These are phyloP conservation scores for Panulirus ornatus DNA, from an alignment of 1,140 invertebrate species.

Conservation along the genomic window DNA sequence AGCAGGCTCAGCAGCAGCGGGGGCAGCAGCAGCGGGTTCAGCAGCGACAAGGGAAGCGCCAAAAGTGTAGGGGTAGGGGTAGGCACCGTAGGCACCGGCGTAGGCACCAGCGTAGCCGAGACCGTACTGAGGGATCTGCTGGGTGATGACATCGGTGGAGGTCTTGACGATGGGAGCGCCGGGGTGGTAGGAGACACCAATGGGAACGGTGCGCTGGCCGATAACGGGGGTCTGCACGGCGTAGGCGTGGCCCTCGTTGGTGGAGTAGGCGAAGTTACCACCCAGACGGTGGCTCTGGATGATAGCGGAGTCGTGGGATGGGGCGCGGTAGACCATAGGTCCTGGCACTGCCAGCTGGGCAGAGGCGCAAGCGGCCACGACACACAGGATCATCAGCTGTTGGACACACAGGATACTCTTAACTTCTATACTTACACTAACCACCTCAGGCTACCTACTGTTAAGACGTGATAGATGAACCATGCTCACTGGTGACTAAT, in stretches of 20 bases:
- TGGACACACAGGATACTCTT: too few relatives aligned
- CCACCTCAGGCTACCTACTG: too few relatives aligned
- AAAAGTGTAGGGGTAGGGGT: background rate
- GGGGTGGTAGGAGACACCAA: constrained; percentile 76
- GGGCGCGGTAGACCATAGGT: constrained; percentile 79
- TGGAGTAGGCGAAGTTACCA: constrained; percentile 81
- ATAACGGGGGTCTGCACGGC: constrained; percentile 79
- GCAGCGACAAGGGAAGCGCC: background rate
- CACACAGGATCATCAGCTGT: constrained; percentile 63
- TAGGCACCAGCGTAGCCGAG: background rate
- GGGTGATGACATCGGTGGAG: constrained; percentile 61
- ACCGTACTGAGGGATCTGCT: constrained; percentile 64
- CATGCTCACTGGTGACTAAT: too few relatives aligned
- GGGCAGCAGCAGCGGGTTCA: background rate
- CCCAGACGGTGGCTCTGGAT: constrained; percentile 80
- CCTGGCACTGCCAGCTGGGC: constrained; percentile 73
- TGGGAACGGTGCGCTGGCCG: constrained; percentile 77
- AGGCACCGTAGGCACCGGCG: background rate
- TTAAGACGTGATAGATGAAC: too few relatives aligned
- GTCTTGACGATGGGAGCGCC: constrained; percentile 72
- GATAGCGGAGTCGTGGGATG: constrained; percentile 80
- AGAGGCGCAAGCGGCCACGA: constrained; percentile 75
- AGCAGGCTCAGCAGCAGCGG: background rate
- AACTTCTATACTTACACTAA: too few relatives aligned
- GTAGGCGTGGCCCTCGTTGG: constrained; percentile 81